Conservation (phyloP, 1,140 invertebrate genomes). For the Sitobion miscanthi region DNA sequence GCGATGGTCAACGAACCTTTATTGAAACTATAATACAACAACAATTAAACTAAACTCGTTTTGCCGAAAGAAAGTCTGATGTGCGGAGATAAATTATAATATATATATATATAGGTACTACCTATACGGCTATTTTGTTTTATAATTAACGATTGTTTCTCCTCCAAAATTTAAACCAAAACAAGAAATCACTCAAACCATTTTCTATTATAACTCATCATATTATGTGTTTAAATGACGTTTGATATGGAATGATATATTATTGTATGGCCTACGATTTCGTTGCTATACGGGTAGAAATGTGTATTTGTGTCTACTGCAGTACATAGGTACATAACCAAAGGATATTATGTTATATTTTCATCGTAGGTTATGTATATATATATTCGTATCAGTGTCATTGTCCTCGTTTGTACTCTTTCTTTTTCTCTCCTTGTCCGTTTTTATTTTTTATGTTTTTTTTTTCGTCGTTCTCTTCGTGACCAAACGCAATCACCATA, state of each 20-base stretch:
- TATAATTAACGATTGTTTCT: neutral
- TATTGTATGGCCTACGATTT: neutral
- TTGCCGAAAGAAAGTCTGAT: constrained; percentile 30
- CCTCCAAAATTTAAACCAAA: neutral
- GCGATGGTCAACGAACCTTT: constrained; percentile 16
- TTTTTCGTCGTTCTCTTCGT: neutral
- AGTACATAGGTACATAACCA: neutral
- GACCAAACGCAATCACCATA: constrained; percentile 5
- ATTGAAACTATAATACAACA: neutral
- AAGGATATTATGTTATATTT: constrained; percentile 7
- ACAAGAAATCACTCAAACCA: neutral
- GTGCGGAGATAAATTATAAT: neutral
- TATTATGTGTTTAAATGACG: neutral
- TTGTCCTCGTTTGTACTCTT: constrained; percentile 7
- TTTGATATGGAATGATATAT: too few species aligned
- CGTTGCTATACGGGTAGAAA: neutral
- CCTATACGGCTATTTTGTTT: neutral
- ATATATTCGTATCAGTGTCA: neutral
- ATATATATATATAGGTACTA: too few species aligned
- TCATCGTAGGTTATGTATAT: neutral
- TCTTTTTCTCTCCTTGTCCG: neutral
- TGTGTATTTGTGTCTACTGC: neutral
- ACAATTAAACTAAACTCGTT: constrained; percentile 23
- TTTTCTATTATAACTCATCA: neutral
- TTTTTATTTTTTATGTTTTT: neutral